Evolutionary conservation across 2,888 invertebrate genomes (phyloP).

Genomic region (Schizaphis graminum): DNA sequence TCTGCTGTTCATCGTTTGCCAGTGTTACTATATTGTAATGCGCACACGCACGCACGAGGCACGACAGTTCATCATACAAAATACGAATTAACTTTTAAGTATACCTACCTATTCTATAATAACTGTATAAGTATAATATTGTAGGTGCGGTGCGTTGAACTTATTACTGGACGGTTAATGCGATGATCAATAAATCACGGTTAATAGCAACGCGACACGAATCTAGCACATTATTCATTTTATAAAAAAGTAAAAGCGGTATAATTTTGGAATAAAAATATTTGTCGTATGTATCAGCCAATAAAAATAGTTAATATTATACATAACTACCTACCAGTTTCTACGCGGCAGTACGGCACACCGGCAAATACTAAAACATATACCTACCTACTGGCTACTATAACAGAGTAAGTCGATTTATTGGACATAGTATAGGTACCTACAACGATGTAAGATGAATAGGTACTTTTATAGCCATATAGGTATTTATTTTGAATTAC

Average conservation of each 20-base stretch:
- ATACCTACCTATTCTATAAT: not conserved
- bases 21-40: not conserved
- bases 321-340: not conserved
- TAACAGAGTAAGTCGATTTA: not conserved
- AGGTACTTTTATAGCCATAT: too few species aligned
- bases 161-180: not conserved
- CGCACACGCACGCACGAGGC: not conserved
- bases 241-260: not conserved
- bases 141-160: not conserved
- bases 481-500: not conserved
- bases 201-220: constrained; percentile 2
- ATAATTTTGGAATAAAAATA: not conserved
- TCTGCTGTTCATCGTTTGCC: not conserved
- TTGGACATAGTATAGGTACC: not conserved
- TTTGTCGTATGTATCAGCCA: not conserved
- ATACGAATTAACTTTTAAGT: too few species aligned
- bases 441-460: not conserved
- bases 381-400: too few species aligned
- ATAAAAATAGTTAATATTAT: not conserved
- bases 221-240: not conserved
- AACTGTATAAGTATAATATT: not conserved
- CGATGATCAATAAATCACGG: constrained; percentile 2
- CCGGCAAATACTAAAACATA: too few species aligned
- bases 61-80: not conserved
- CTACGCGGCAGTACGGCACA: not conserved